These are phyloP conservation scores for Agrotis ipsilon DNA, from an alignment of 2,888 invertebrate species.

Conservation along the genomic window DNA sequence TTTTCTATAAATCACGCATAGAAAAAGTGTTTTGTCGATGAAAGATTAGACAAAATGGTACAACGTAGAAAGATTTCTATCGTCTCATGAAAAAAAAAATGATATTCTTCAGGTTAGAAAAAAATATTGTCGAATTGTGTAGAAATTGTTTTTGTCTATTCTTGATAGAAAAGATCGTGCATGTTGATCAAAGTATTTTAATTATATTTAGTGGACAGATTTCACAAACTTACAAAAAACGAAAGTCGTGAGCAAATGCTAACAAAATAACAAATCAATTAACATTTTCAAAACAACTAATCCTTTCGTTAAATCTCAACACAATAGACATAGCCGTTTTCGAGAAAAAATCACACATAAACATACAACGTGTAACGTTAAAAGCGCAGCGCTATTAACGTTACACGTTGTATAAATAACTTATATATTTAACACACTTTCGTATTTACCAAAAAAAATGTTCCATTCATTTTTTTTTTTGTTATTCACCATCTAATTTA, in stretches of 20 bases:
- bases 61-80: too few relatives aligned
- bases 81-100: too few relatives aligned
- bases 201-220: too few relatives aligned
- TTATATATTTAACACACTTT: neutral
- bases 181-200: neutral
- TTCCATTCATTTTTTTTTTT: neutral
- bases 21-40: too few relatives aligned
- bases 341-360: constrained; percentile 1
- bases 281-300: constrained; percentile 3
- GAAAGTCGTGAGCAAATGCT: neutral
- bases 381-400: too few relatives aligned
- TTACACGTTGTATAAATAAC: constrained; percentile 6
- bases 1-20: neutral
- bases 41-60: too few relatives aligned
- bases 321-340: neutral
- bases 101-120: too few relatives aligned
- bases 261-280: constrained; percentile 3
- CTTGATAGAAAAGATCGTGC: too few relatives aligned
- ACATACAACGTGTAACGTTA: too few relatives aligned
- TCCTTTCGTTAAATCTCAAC: neutral
- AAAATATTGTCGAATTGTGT: too few relatives aligned
- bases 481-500: neutral
- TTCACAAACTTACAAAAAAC: too few relatives aligned
- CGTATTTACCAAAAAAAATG: neutral
- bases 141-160: too few relatives aligned